Conservation (phyloP, 2,888 invertebrate genomes). For the Drosophila longiperda region DNA sequence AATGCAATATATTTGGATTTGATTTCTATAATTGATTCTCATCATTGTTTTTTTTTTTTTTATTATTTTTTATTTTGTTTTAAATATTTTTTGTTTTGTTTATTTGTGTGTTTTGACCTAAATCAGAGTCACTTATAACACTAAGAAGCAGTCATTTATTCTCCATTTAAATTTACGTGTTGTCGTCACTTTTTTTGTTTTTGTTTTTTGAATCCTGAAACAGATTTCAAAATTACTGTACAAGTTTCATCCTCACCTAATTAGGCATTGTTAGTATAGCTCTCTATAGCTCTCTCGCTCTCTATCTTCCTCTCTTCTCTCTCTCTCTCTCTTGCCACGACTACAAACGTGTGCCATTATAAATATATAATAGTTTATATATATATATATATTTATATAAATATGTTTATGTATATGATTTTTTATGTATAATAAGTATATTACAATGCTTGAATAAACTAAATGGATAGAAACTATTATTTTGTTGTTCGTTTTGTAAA, state of each 20-base stretch:
- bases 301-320: neutral
- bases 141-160: conserved; percentile 85
- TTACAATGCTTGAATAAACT: conserved; percentile 59
- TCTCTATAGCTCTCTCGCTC: conserved; percentile 30
- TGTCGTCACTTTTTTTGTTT: conserved; percentile 74
- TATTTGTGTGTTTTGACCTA: conserved; percentile 63
- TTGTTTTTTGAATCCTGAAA: conserved; percentile 72
- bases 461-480: conserved; percentile 32
- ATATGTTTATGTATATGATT: conserved; percentile 38
- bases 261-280: conserved; percentile 30
- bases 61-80: neutral
- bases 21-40: conserved; percentile 70
- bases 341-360: conserved; percentile 64
- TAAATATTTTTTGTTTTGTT: conserved; percentile 8
- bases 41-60: conserved; percentile 22
- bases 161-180: conserved; percentile 83
- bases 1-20: conserved; percentile 76
- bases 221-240: conserved; percentile 79
- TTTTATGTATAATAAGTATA: conserved; percentile 48
- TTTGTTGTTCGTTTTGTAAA: conserved; percentile 21
- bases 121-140: conserved; percentile 78
- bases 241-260: conserved; percentile 55
- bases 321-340: conserved; percentile 30
- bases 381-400: conserved; percentile 29
- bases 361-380: conserved; percentile 60